Evolutionary conservation across 2,113 vertebrate species (phyloP), one percentile per base, ranked within the genome.

Genomic region (Plecturocebus donacophilus): DNA sequence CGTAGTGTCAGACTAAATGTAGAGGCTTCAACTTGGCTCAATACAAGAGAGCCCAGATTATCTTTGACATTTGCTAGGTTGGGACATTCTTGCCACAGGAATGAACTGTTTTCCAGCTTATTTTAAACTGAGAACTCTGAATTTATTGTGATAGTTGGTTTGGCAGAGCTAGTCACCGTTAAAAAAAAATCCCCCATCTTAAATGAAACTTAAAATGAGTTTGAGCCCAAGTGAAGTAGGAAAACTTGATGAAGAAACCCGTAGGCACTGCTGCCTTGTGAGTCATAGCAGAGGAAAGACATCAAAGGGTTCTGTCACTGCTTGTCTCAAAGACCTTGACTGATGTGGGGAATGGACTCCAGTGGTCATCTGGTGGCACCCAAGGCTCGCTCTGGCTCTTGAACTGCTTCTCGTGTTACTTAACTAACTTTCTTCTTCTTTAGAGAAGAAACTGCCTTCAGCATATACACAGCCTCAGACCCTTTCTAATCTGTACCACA

Each of bases 41-140:
- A 6, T 92, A 27, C 40, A 38, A 14, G 25, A 73, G 20, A 82
- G 23, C 3, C 3, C 49, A 64, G 54, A 94, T 95, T 76, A 76
- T 93, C 49, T 75, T 90, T 94, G 94, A 94, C 75, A 89, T 96
- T 98, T 95, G 92, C 88, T 89, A 68, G 40, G 85, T 30, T 4
- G 84, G 49, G 58, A 92, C 9, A 12, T 83, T 94, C 79, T 88
- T 73, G 64, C 88, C 81, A 77, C 45, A 95, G 84, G 45, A 96
- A 90, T 84, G 71, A 73, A 93, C 47, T 80, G 23, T 92, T 81
- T 97, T 90, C 92, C 77, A 75, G 76, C 92, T 84, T 84, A 80
- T 89, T 96, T 96, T 80, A 89, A 90, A 87, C 20, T 45, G 70
- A 96, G 86, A 92, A 93, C 30, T 80, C 52, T 92, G 91, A 93